Evolutionary conservation across 2,797 vertebrate species (phyloP).

Genomic region (Peromyscus eremicus): DNA sequence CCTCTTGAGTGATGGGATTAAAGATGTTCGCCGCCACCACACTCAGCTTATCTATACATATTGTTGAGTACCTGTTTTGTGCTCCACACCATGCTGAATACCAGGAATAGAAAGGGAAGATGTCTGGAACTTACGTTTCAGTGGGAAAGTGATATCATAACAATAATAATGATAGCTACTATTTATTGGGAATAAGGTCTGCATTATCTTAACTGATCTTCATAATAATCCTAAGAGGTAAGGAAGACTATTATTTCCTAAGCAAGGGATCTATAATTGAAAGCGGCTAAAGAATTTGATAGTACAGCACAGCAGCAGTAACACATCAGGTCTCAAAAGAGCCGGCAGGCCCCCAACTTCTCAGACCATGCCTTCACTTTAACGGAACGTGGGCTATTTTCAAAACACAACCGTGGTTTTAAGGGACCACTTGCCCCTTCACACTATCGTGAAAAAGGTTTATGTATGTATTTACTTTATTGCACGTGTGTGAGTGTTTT

Average conservation of each 20-base stretch:
- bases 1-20: background rate
- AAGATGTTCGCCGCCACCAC: background rate
- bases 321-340: background rate
- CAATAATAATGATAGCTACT: background rate
- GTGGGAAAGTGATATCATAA: background rate
- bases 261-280: background rate
- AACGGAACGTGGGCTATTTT: background rate
- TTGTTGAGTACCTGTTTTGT: background rate
- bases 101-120: background rate
- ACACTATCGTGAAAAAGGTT: background rate
- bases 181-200: background rate
- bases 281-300: background rate
- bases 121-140: background rate
- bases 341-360: fast-evolving
- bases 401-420: background rate
- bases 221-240: slow-evolving; percentile 23
- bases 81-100: background rate
- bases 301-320: background rate
- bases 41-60: background rate
- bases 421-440: background rate
- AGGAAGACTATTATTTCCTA: background rate
- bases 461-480: background rate
- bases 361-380: background rate
- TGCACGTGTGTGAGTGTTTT: background rate
- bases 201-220: slow-evolving; percentile 8